These are phyloP conservation scores for Timandra comae DNA, from an alignment of 2,888 invertebrate species.

Conservation along the genomic window DNA sequence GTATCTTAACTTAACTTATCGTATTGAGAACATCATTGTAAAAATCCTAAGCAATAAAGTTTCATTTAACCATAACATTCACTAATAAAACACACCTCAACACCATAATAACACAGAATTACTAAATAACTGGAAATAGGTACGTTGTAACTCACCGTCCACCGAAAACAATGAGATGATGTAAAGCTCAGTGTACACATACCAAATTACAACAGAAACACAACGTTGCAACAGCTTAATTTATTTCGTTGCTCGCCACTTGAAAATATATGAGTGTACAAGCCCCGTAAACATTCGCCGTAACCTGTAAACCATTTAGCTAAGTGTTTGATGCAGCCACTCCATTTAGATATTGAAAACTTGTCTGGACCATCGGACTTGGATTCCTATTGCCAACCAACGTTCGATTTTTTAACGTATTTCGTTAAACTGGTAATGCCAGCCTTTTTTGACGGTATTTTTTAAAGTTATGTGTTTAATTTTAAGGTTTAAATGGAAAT, in stretches of 20 bases:
- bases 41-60: too few relatives aligned
- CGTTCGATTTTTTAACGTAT: conserved; percentile 13
- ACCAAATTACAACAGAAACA: conserved; percentile 11
- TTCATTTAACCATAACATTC: too few relatives aligned
- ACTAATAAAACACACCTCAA: too few relatives aligned
- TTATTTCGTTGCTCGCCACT: conserved; percentile 13
- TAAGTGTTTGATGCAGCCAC: conserved; percentile 57
- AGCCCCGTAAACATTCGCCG: conserved; percentile 33
- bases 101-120: too few relatives aligned
- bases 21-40: too few relatives aligned
- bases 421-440: conserved; percentile 20
- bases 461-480: too few relatives aligned
- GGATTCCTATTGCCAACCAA: conserved; percentile 24
- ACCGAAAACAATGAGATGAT: conserved; percentile 11
- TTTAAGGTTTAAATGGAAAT: too few relatives aligned
- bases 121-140: too few relatives aligned
- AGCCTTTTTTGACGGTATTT: conserved; percentile 9
- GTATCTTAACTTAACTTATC: too few relatives aligned
- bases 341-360: conserved; percentile 62
- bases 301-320: conserved; percentile 53
- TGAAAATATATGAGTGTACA: conserved; percentile 17
- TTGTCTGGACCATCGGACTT: conserved; percentile 32
- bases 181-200: conserved; percentile 11
- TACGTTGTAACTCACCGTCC: too few relatives aligned
- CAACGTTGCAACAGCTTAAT: conserved; percentile 11